Percentiles rank a stretch among this genome's conserved stretches.
phyloP scores from a whole-genome alignment of 2,113 vertebrate species.

The Tragelaphus buxtoni region DNA sequence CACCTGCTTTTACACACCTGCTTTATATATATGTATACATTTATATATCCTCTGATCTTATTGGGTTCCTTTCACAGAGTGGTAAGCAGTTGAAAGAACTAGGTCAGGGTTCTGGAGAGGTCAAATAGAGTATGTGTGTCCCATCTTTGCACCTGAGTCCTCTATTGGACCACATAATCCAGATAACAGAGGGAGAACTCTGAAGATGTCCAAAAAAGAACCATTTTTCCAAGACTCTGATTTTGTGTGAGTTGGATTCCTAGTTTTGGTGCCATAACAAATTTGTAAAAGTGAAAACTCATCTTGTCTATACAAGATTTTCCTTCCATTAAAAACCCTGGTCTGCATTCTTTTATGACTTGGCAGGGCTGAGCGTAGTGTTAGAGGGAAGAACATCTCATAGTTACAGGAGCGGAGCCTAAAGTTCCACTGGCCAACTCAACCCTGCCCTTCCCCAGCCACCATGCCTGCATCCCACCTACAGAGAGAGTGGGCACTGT shows the following conservation, averaged over 20 bases:
- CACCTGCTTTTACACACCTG: neutral
- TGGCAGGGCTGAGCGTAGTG: neutral
- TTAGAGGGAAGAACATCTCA: neutral
- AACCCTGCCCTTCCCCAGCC: neutral
- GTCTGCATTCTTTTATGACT: neutral
- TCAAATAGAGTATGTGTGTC: neutral
- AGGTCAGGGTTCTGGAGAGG: neutral
- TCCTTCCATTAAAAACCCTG: neutral
- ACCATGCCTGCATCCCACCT: neutral
- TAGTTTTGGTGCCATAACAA: neutral
- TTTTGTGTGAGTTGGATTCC: neutral
- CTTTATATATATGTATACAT: neutral
- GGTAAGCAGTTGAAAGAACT: neutral
- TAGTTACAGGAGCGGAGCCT: neutral
- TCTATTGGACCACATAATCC: neutral
- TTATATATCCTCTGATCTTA: neutral
- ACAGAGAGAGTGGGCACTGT: neutral
- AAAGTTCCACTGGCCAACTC: neutral
- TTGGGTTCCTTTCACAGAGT: neutral
- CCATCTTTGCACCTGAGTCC: neutral
- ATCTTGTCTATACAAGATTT: neutral
- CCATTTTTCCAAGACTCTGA: neutral
- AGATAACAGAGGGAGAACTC: neutral
- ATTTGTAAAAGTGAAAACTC: neutral
- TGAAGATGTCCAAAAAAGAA: neutral